Percentiles rank a stretch among this genome's conserved stretches.
phyloP scores from a whole-genome alignment of 2,888 invertebrate species.

The Pristionchus arcanus region DNA sequence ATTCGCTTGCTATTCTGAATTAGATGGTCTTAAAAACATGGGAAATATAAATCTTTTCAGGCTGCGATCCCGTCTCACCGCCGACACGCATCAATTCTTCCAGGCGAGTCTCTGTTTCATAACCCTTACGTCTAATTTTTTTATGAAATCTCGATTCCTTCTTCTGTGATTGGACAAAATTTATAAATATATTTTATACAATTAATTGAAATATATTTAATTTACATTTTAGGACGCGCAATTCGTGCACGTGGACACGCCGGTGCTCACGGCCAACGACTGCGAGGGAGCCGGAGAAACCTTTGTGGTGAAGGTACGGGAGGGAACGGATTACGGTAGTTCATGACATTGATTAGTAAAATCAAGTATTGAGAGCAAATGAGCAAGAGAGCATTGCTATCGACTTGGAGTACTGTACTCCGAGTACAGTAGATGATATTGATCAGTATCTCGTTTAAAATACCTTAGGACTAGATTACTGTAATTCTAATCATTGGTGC shows the following conservation, averaged over 20 bases:
- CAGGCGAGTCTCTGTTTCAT: constrained; percentile 74
- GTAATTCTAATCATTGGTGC: too few relatives aligned
- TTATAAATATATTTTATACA: background rate
- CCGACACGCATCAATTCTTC: constrained; percentile 87
- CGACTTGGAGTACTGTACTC: too few relatives aligned
- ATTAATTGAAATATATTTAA: background rate
- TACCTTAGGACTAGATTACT: too few relatives aligned
- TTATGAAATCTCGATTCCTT: background rate
- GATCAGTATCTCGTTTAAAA: too few relatives aligned
- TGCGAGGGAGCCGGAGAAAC: constrained; percentile 98
- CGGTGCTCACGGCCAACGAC: constrained; percentile 93
- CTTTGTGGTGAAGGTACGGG: constrained; percentile 83
- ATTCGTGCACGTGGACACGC: constrained; percentile 87
- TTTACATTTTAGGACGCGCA: constrained; percentile 77
- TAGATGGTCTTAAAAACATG: too few relatives aligned
- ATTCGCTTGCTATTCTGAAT: too few relatives aligned
- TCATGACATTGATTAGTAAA: too few relatives aligned
- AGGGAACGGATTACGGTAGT: too few relatives aligned
- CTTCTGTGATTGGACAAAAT: background rate
- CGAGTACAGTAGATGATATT: too few relatives aligned
- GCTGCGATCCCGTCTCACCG: constrained; percentile 86
- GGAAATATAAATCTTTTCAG: constrained; percentile 83
- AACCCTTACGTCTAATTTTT: background rate
- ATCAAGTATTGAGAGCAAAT: too few relatives aligned
- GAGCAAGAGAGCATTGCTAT: too few relatives aligned